These are phyloP conservation scores for Okapia johnstoni DNA, from an alignment of 2,113 vertebrate species.

Conservation along the genomic window DNA sequence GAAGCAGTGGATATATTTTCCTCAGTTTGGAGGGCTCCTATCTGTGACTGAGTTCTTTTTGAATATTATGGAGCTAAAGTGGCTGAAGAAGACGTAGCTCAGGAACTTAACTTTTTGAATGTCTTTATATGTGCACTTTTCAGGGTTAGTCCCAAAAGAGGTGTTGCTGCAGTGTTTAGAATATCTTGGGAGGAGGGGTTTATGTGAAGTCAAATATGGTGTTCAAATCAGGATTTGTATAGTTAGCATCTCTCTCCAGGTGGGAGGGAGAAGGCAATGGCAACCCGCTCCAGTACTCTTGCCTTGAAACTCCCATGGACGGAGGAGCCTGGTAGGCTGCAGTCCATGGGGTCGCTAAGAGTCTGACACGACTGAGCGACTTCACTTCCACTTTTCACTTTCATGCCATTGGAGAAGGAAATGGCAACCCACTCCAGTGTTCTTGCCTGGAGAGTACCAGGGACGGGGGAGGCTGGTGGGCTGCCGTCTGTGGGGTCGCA, in stretches of 20 bases:
- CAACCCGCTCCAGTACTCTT: too few species aligned
- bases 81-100: neutral
- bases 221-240: neutral
- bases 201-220: neutral
- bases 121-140: neutral
- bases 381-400: too few species aligned
- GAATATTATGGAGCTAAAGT: neutral
- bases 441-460: too few species aligned
- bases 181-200: neutral
- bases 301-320: too few species aligned
- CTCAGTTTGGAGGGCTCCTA: neutral
- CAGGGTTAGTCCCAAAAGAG: neutral
- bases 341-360: too few species aligned
- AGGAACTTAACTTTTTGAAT: neutral
- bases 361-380: too few species aligned
- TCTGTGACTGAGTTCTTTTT: neutral
- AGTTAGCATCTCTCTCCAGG: neutral
- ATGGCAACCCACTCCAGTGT: too few species aligned
- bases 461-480: too few species aligned
- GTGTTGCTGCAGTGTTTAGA: neutral
- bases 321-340: too few species aligned
- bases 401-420: too few species aligned
- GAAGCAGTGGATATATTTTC: neutral
- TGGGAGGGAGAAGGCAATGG: neutral
- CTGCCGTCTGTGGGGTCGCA: too few species aligned